Conservation (phyloP, 2,113 vertebrate genomes). For the Ascaphus truei region DNA sequence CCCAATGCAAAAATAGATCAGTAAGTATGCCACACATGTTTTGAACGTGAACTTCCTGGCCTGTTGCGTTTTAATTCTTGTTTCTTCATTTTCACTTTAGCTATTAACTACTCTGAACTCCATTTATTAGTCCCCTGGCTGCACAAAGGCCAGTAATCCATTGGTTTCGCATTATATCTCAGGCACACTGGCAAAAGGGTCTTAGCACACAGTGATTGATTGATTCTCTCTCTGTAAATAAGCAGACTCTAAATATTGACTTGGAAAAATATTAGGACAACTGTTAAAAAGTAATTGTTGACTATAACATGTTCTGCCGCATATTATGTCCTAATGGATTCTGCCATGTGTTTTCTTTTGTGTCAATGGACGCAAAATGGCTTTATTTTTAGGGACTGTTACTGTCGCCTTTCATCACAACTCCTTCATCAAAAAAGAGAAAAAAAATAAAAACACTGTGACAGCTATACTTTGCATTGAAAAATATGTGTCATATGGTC, state of each 20-base stretch:
- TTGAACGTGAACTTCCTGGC: no score
- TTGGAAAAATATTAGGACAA: neutral
- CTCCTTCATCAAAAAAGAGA: neutral
- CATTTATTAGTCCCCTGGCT: neutral
- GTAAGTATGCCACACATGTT: no score
- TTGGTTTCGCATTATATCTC: neutral
- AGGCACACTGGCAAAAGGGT: neutral
- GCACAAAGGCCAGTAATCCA: neutral
- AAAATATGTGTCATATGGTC: neutral
- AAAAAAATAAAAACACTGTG: neutral
- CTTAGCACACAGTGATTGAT: neutral
- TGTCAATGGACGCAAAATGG: neutral
- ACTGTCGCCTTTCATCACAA: neutral
- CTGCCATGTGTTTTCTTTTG: neutral
- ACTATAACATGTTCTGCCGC: neutral
- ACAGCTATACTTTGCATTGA: neutral
- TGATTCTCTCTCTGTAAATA: neutral
- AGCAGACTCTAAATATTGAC: neutral
- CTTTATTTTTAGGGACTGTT: neutral
- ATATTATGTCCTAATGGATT: neutral
- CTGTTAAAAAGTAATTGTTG: neutral
- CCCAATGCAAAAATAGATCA: no score
- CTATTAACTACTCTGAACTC: neutral
- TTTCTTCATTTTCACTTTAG: no score
- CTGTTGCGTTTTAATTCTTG: no score